Percentiles rank a stretch among this genome's conserved stretches.
These are phyloP conservation scores for Epinephelus moara DNA, from an alignment of 2,113 vertebrate species.

Conservation along the genomic window DNA sequence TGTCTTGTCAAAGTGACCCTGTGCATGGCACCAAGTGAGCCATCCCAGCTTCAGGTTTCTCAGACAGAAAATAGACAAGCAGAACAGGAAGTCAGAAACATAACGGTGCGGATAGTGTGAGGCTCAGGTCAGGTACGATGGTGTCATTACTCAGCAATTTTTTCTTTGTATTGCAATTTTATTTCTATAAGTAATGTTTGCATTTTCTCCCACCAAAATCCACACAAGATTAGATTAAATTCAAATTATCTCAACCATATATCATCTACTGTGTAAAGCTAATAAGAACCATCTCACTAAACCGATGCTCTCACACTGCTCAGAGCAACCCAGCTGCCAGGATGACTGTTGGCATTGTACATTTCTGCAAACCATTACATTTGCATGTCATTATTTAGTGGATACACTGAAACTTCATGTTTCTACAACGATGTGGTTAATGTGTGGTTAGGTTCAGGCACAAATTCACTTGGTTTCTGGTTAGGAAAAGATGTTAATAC, in stretches of 20 bases:
- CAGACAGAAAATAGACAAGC: not conserved
- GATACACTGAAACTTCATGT: no score
- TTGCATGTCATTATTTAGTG: no score
- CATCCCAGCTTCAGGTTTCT: constrained; percentile 4
- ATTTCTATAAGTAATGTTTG: not conserved
- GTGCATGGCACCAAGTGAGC: not conserved
- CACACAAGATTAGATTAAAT: not conserved
- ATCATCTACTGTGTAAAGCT: not conserved
- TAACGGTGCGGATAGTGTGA: not conserved
- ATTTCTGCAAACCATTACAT: no score
- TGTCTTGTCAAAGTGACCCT: constrained; percentile 2
- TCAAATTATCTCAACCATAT: not conserved
- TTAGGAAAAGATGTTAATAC: no score
- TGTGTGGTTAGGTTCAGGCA: no score
- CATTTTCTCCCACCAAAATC: not conserved
- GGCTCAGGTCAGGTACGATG: not conserved
- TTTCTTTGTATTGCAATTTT: not conserved
- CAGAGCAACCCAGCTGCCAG: no score
- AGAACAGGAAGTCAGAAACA: constrained; percentile 2
- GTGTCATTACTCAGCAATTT: not conserved
- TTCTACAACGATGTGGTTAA: no score
- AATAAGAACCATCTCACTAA: not conserved
- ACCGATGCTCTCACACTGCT: no score
- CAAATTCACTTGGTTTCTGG: no score
- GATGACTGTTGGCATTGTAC: no score